Evolutionary conservation across 2,113 vertebrate genomes (phyloP), one percentile per base, ranked within the genome.

Genomic region (Ascaphus truei): DNA sequence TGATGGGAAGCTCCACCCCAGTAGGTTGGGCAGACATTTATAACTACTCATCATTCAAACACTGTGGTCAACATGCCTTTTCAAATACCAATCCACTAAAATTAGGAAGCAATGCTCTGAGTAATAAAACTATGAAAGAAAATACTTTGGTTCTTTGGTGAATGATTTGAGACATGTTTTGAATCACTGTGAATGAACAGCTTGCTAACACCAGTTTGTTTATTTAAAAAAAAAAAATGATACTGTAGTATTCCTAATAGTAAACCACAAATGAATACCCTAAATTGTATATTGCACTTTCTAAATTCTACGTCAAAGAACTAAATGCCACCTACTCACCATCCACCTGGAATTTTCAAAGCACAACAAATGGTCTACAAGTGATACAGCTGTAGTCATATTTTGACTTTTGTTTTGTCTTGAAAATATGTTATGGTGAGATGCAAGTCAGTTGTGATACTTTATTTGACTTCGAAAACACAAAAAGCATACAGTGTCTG

Each of bases 21-120:
- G 84, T 84, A 88, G 77, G 81, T 76, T 41, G 79, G 77, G 79
- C 88, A 87, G 87, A 81, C 86, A 85, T 85, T 83, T 86, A 79
- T 85, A 85, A 87, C 83, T 86, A 87, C 84, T 78, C 72, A 90
- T 83, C 81, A 84, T 79, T 81, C 80, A 77, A 81, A 57, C 77
- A 63, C 73, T 82, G 86, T 86, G 81, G 81, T 76, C 85, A 63
- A 82, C 89, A 92, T 93, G 88, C 80, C 80, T 74, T 77, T 82
- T 88, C 94, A 90, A 98, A 98, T 81, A 88, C 72, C 93, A 98
- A 89, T 89, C 91, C 79, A 83, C 87, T 89, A 89, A 87, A 91
- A 88, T 88, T 89, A 84, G 82, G 79, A 80, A 82, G 76, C 73
- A 82, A 76, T 74, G 80, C 57, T 73, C 69, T 75, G 76, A 72